These are phyloP conservation scores for Pimephales promelas DNA, from an alignment of 2,113 vertebrate genomes.

Conservation along the genomic window DNA sequence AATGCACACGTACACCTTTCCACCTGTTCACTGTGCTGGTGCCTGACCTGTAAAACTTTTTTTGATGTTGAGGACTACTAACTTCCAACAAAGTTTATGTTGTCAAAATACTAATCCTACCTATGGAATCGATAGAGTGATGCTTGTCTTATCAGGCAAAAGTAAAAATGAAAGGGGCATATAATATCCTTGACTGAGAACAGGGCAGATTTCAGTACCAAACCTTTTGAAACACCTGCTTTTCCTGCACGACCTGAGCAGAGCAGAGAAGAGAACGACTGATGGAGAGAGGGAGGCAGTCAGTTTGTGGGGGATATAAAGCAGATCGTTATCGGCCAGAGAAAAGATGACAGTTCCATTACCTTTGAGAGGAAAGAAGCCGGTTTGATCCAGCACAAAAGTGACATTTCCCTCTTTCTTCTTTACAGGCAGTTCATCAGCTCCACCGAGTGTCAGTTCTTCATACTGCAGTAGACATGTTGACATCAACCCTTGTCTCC, in stretches of 20 bases:
- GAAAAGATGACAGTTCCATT: conserved; percentile 79
- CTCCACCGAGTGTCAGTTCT: conserved; percentile 15
- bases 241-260: conserved; percentile 4
- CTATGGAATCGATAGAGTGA: background rate
- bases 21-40: background rate
- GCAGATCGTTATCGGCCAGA: conserved; percentile 70
- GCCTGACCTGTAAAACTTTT: background rate
- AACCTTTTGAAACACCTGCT: conserved; percentile 2
- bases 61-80: background rate
- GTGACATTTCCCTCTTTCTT: conserved; percentile 43
- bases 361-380: conserved; percentile 67
- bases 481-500: conserved; percentile 33
- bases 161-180: background rate
- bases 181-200: conserved; percentile 18
- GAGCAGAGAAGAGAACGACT: background rate
- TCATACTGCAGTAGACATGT: conserved; percentile 15
- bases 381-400: conserved; percentile 65
- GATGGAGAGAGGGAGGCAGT: conserved; percentile 51
- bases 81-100: background rate
- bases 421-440: conserved; percentile 41
- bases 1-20: background rate
- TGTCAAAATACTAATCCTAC: background rate
- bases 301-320: conserved; percentile 24
- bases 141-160: background rate
- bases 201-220: background rate